Percentiles rank a stretch among this genome's conserved stretches.
phyloP scores from a whole-genome alignment of 2,113 vertebrate genomes.

The Silurus glanis region DNA sequence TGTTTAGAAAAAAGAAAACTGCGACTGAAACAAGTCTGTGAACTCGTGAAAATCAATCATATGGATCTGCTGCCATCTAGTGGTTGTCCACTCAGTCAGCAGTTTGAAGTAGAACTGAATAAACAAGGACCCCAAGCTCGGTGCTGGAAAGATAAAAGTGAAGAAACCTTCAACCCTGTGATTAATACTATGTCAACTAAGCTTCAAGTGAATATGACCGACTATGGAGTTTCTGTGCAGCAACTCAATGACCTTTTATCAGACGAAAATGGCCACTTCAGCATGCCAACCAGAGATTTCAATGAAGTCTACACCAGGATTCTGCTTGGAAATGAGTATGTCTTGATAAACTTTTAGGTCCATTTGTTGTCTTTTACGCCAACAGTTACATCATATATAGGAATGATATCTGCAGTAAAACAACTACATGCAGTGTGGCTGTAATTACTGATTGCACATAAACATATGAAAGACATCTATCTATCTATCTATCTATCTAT shows the following conservation, averaged over 20 bases:
- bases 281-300: slow-evolving; percentile 83
- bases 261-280: slow-evolving; percentile 84
- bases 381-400: not conserved
- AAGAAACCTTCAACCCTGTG: not conserved
- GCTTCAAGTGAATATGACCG: slow-evolving; percentile 66
- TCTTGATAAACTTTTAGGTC: slow-evolving; percentile 1
- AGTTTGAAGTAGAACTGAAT: not conserved
- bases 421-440: not conserved
- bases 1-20: too few species aligned
- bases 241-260: slow-evolving; percentile 89
- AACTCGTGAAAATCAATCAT: too few species aligned
- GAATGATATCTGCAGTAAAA: not conserved
- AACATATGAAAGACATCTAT: not conserved
- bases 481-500: too few species aligned
- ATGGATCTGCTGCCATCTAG: slow-evolving; percentile 24
- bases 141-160: not conserved
- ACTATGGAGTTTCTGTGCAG: slow-evolving; percentile 82
- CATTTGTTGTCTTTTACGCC: not conserved
- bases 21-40: too few species aligned
- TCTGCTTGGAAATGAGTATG: slow-evolving; percentile 91
- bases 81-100: not conserved
- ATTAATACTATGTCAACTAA: not conserved
- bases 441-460: not conserved
- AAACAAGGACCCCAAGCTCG: not conserved
- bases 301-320: slow-evolving; percentile 86